Base-by-base conservation (phyloP, 1,140 invertebrate genomes). In the Drosophila malerkotliana region DNA sequence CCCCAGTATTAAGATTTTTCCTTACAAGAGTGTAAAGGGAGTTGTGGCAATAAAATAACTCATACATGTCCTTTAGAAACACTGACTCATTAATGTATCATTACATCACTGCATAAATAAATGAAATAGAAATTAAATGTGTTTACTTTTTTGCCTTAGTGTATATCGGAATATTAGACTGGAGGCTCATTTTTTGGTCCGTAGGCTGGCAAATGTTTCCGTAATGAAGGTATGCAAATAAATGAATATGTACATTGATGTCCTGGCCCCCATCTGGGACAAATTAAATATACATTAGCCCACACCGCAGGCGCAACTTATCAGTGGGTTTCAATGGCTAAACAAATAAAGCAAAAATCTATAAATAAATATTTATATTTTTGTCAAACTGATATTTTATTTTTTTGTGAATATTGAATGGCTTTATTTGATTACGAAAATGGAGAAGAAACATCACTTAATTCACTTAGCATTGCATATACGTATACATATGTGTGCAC, bases 251-350 rank as follows among this genome's bases (percentile, higher is more conserved):
- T 34, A 32, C 26, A 8, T 45, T 44, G 62, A 63, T 66, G 58
- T 59, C 62, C 62, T 18, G 59, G 63, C 39, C 44, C 52, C 59
- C 63, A 64, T 44, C 63, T 64, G 59, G 63, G 63, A 64, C 59
- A 67, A 67, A 67, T 67, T 67, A 67, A 67, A 67, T 67, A 67
- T 64, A 67, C 63, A 67, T 67, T 67, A 67, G 26, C 30, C 63
- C 59, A 47, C 14, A 18, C 44, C 44, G 44, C 44, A 18, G 18
- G 15, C 47, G 18, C 59, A 67, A 53, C 63, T 52, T 49, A 69
- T 32, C 51, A 32, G 32, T 68, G 51, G 28, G 28, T n/a, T 26
- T 32, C 63, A 32, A 69, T 69, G 66, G 26, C 44, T 69, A 34
- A 69, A 56, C 51, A 69, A 67, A 67, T 62, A 61, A 64, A 67